Conservation (phyloP, 2,888 invertebrate genomes). For the Argyresthia goedartella region DNA sequence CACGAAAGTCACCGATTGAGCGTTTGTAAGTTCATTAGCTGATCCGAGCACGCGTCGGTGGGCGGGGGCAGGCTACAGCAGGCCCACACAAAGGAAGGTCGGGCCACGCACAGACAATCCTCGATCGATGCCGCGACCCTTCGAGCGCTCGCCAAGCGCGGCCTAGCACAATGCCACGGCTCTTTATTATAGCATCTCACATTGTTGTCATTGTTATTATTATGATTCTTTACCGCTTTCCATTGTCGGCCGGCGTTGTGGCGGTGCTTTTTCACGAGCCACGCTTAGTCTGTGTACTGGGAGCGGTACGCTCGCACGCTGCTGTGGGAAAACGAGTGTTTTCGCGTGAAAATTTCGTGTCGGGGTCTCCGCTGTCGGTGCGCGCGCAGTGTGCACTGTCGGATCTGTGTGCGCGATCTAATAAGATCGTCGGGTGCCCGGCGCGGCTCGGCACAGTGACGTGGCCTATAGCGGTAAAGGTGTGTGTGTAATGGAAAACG, state of each 20-base stretch:
- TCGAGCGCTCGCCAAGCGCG: constrained; percentile 53
- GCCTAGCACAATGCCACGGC: constrained; percentile 67
- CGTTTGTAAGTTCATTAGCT: constrained; percentile 1
- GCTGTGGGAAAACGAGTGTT: constrained; percentile 61
- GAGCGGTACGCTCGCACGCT: constrained; percentile 69
- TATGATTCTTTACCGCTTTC: constrained; percentile 72
- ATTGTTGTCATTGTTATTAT: constrained; percentile 73
- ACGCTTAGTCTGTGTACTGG: constrained; percentile 69
- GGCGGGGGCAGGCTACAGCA: constrained; percentile 13
- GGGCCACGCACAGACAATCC: constrained; percentile 13
- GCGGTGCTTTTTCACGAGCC: constrained; percentile 70
- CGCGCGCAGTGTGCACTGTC: constrained; percentile 34
- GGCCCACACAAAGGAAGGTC: constrained; percentile 30
- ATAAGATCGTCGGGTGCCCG: background rate
- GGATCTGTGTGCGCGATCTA: constrained; percentile 9
- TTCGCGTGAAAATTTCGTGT: constrained; percentile 52
- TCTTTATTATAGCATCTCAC: constrained; percentile 72
- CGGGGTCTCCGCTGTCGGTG: constrained; percentile 33
- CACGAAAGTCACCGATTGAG: background rate
- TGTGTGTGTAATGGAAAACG: background rate
- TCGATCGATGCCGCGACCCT: constrained; percentile 68
- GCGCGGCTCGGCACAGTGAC: background rate
- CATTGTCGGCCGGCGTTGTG: constrained; percentile 70
- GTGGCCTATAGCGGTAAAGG: background rate
- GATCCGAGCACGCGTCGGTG: background rate